Evolutionary conservation across 2,888 invertebrate species (phyloP), one percentile per base, ranked within the genome.

Genomic region (Allygus modestus): DNA sequence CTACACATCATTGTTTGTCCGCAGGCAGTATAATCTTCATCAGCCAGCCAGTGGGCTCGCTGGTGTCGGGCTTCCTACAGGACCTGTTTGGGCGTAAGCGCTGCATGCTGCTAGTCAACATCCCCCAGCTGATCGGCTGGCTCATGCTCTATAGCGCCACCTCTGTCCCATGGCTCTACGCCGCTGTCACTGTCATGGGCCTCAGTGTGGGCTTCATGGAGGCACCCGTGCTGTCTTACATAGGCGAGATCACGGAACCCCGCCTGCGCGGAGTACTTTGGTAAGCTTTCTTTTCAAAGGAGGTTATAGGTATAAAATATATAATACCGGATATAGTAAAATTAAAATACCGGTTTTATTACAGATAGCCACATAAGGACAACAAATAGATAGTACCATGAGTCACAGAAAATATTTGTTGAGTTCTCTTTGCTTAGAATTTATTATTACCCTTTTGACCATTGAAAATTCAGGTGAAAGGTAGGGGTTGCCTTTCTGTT

Each of bases 191-290:
- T 86, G 90, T 96, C 84, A 94, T 95, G 11, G 96, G 96, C 0
- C 88, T 96, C 28, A 94, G 94, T 5, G 96, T 96, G 81, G 96
- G 96, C 81, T 90, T 96, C 15, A 91, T 96, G 86, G 96, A 96
- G 90, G 96, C 96, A 82, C 96, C 96, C 15, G 96, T 96, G 41
- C 90, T 96, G 87, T 96, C 96, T 0, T 96, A 96, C 89, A 96
- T 96, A n/a, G 96, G 96, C 0, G 96, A 96, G 91, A 94, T 96
- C 65, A 95, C 96, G 0, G 95, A 96, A 37, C 96, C 96, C 0
- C 94, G 95, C 88, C 92, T 96, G 58, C 92, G 96, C 20, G 96
- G 96, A 0, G 92, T 94, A 86, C 91, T 95, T 1, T n/a, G 79
- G 79, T 79, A 79, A 43, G 20, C n/a, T 46, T 17, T 46, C 1